These are phyloP conservation scores for Orthosia cruda DNA, from an alignment of 2,888 invertebrate genomes.

Conservation along the genomic window DNA sequence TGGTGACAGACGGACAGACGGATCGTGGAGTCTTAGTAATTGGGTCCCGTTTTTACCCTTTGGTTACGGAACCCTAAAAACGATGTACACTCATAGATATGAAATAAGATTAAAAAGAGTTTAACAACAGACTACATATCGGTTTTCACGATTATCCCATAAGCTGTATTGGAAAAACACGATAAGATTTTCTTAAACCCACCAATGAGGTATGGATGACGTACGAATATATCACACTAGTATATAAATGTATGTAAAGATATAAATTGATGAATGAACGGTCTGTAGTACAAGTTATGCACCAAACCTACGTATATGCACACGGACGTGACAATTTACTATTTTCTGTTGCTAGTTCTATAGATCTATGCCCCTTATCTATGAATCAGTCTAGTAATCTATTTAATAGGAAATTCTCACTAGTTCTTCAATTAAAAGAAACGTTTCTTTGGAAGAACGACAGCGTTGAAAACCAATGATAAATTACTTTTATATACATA, in stretches of 20 bases:
- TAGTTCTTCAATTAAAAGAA: constrained; percentile 31
- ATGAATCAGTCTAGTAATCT: constrained; percentile 51
- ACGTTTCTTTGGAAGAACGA: constrained; percentile 6
- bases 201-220: constrained; percentile 3
- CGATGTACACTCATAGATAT: constrained; percentile 17
- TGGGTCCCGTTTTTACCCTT: too few species aligned
- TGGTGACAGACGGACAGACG: too few species aligned
- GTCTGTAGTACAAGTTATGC: background rate
- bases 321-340: constrained; percentile 65
- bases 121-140: constrained; percentile 19
- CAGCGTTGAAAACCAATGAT: constrained; percentile 17
- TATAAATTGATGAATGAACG: constrained; percentile 14
- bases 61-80: too few species aligned
- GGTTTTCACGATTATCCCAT: constrained; percentile 29
- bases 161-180: constrained; percentile 39
- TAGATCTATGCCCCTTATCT: constrained; percentile 53
- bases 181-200: constrained; percentile 24
- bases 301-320: constrained; percentile 9
- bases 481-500: background rate
- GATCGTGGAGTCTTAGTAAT: too few species aligned
- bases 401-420: constrained; percentile 51
- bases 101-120: constrained; percentile 30
- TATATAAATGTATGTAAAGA: constrained; percentile 1
- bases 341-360: constrained; percentile 33
- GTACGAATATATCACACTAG: background rate